Percentiles rank a stretch among this genome's conserved stretches.
Conservation (phyloP, 2,888 invertebrate genomes). For the Anoncus sp. region DNA sequence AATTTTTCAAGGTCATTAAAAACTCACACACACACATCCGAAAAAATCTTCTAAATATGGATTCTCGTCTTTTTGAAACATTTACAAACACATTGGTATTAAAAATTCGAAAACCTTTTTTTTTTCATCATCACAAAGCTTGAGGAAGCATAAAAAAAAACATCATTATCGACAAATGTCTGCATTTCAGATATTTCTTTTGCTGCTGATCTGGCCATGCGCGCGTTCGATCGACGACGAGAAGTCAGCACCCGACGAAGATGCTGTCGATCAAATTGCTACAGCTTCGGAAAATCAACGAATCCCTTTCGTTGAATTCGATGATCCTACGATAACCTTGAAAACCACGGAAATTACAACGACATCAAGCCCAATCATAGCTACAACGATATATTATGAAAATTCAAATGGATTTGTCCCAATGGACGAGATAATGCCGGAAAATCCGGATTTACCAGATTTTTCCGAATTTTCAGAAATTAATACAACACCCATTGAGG, state of each 20-base stretch:
- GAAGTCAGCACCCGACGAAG: slow-evolving; percentile 66
- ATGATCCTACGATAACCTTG: not conserved
- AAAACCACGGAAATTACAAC: slow-evolving; percentile 29
- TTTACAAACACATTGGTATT: too few species aligned
- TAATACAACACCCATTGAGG: slow-evolving; percentile 7
- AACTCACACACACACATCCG: too few species aligned
- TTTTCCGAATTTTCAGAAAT: not conserved
- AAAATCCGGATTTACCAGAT: not conserved
- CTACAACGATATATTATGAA: slow-evolving; percentile 73
- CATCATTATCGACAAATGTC: too few species aligned
- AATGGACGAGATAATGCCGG: not conserved
- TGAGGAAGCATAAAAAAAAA: too few species aligned
- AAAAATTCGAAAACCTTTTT: too few species aligned
- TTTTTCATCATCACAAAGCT: too few species aligned
- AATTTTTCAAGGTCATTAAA: too few species aligned
- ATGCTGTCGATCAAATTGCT: slow-evolving; percentile 76
- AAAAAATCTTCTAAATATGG: too few species aligned
- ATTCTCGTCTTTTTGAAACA: too few species aligned
- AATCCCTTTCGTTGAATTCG: slow-evolving; percentile 39
- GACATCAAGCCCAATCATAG: slow-evolving; percentile 40
- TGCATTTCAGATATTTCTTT: slow-evolving; percentile 77
- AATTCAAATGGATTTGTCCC: slow-evolving; percentile 80
- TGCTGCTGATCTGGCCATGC: slow-evolving; percentile 76
- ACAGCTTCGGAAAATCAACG: slow-evolving; percentile 73
- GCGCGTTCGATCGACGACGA: slow-evolving; percentile 66